phyloP scores from a whole-genome alignment of 1,140 invertebrate species.

The Anastrepha obliqua region DNA sequence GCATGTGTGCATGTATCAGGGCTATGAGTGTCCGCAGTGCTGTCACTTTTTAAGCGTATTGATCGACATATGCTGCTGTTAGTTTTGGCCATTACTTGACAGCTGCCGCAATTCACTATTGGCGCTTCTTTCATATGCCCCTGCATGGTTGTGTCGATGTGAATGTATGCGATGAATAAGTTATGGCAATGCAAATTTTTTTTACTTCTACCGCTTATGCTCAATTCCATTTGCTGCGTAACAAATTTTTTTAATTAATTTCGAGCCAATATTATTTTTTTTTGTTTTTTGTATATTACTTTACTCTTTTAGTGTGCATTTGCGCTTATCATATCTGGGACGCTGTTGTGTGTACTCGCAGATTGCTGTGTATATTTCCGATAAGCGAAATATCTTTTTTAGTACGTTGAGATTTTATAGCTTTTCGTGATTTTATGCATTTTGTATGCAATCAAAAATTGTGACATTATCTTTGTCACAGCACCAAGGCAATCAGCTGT shows the following conservation, averaged over 20 bases:
- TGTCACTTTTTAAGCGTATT: background rate
- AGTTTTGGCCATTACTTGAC: constrained; percentile 7
- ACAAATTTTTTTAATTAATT: background rate
- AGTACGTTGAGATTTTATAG: background rate
- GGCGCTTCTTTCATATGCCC: background rate
- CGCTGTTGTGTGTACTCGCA: background rate
- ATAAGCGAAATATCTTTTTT: background rate
- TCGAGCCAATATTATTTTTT: background rate
- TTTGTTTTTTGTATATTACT: background rate
- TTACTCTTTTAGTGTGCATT: background rate
- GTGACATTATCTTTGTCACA: background rate
- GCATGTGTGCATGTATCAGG: no score
- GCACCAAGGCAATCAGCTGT: background rate
- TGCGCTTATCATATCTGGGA: background rate
- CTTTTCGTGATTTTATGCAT: background rate
- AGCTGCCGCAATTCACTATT: constrained; percentile 26
- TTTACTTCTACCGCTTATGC: background rate
- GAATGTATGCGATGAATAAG: background rate
- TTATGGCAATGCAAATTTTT: constrained; percentile 10
- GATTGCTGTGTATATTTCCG: background rate
- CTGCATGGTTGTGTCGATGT: background rate
- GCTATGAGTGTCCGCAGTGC: background rate
- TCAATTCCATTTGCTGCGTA: background rate
- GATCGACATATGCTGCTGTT: background rate
- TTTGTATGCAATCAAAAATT: background rate